Evolutionary conservation across 2,888 invertebrate genomes (phyloP).

Genomic region (Siphlonurus alternatus): DNA sequence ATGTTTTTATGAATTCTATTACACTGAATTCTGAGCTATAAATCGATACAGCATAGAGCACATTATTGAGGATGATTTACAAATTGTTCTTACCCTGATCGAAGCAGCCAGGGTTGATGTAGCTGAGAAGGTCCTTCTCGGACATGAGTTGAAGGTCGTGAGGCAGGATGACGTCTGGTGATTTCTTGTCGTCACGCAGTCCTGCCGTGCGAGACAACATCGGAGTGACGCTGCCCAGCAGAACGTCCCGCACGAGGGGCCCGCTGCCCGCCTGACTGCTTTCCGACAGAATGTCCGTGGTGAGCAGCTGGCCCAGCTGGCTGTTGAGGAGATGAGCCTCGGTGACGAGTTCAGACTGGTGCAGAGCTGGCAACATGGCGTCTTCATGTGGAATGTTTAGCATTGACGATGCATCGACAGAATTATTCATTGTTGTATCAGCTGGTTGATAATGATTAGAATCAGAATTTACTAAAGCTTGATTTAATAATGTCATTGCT

Average conservation of each 20-base stretch:
- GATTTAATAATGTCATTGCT: too few species aligned
- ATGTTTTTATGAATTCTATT: too few species aligned
- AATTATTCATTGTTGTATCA: background rate
- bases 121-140: slow-evolving; percentile 72
- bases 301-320: background rate
- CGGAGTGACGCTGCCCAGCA: slow-evolving; percentile 3
- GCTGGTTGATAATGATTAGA: background rate
- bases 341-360: background rate
- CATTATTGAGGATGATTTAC: too few species aligned
- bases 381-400: background rate
- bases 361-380: background rate
- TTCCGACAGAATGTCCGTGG: background rate
- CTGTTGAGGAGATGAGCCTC: background rate
- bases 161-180: slow-evolving; percentile 38
- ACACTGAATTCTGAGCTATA: too few species aligned
- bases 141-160: slow-evolving; percentile 68
- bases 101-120: slow-evolving; percentile 79
- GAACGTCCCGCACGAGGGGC: slow-evolving; percentile 31
- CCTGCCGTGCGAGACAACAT: background rate
- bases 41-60: too few species aligned
- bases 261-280: slow-evolving; percentile 23
- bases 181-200: slow-evolving; percentile 24
- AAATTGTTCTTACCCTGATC: slow-evolving; percentile 42
- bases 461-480: too few species aligned
- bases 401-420: background rate